phyloP scores from a whole-genome alignment of 1,140 invertebrate species.

The Ericerus pela region DNA sequence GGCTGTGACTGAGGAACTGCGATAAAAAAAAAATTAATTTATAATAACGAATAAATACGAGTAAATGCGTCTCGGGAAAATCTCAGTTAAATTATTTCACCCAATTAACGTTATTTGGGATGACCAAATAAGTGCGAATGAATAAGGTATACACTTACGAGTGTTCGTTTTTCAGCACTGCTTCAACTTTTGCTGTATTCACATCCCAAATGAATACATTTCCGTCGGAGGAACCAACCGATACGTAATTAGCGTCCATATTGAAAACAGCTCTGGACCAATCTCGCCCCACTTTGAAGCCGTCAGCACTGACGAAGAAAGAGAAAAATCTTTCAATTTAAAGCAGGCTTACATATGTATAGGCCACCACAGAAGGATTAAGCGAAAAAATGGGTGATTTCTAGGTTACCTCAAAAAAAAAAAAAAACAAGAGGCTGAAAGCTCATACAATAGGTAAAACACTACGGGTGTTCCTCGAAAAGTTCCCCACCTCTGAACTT shows the following conservation, averaged over 20 bases:
- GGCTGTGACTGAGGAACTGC: conserved; percentile 69
- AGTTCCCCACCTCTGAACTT: too few relatives aligned
- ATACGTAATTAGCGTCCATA: conserved; percentile 70
- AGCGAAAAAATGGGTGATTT: too few relatives aligned
- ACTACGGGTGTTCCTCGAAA: too few relatives aligned
- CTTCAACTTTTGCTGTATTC: conserved; percentile 54
- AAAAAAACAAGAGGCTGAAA: too few relatives aligned
- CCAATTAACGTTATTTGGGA: neutral
- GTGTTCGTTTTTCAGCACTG: conserved; percentile 67
- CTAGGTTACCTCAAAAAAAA: too few relatives aligned
- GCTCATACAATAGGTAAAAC: too few relatives aligned
- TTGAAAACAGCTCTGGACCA: conserved; percentile 85
- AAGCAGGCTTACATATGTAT: neutral
- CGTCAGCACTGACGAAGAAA: conserved; percentile 59
- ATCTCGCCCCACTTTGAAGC: conserved; percentile 89
- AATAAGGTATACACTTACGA: conserved; percentile 56
- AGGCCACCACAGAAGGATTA: too few relatives aligned
- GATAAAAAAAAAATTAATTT: conserved; percentile 16
- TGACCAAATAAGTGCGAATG: neutral
- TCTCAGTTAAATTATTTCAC: neutral
- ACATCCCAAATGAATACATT: conserved; percentile 85
- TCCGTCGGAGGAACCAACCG: conserved; percentile 81
- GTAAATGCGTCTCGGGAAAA: neutral
- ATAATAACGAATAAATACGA: neutral
- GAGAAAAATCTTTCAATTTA: neutral